phyloP scores from a whole-genome alignment of 2,888 invertebrate species.

The Cetonia aurata region DNA sequence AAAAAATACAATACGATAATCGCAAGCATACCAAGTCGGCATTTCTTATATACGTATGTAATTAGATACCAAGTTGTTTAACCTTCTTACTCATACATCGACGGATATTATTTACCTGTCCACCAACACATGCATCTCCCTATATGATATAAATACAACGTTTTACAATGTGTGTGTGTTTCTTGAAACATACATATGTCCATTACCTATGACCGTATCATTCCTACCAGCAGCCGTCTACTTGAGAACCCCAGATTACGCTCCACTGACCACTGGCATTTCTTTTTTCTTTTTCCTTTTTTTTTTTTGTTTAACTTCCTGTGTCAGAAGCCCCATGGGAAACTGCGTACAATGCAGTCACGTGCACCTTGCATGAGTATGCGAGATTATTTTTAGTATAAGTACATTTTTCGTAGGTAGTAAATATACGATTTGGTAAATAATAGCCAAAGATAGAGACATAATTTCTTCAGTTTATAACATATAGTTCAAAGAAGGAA shows the following conservation, averaged over 20 bases:
- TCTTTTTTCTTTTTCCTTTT: not conserved
- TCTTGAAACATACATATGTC: too few species aligned
- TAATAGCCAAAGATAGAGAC: too few species aligned
- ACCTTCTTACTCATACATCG: constrained; percentile 14
- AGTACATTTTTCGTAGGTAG: too few species aligned
- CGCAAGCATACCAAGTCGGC: not conserved
- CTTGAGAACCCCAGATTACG: constrained; percentile 28
- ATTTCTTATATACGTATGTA: not conserved
- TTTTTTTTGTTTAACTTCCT: constrained; percentile 33
- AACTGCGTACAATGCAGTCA: constrained; percentile 6
- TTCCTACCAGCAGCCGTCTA: not conserved
- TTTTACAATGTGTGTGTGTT: too few species aligned
- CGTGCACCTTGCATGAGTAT: too few species aligned
- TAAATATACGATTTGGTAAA: too few species aligned
- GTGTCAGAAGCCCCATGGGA: constrained; percentile 14
- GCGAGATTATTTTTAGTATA: too few species aligned
- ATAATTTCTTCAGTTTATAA: too few species aligned
- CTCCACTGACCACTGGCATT: constrained; percentile 13
- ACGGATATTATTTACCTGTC: not conserved
- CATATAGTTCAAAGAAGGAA: too few species aligned
- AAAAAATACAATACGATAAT: too few species aligned
- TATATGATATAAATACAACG: not conserved
- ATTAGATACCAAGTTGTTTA: constrained; percentile 16
- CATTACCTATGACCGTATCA: too few species aligned
- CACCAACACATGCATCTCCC: not conserved